Evolutionary conservation across 2,113 vertebrate genomes (phyloP).

Genomic region (Odocoileus virginianus): DNA sequence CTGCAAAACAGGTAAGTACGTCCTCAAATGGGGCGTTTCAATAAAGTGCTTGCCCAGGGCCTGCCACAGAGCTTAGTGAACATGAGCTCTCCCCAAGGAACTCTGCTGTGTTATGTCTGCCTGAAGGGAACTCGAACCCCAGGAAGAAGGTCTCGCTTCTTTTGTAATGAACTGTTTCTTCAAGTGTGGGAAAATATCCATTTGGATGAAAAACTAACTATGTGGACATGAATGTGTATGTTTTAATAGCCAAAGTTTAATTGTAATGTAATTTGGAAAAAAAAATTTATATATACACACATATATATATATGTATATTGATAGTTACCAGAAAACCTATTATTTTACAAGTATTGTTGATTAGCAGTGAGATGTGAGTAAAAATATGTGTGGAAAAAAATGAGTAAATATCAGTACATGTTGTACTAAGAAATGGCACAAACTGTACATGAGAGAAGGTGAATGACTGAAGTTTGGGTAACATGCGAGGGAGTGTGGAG

Average conservation of each 20-base stretch:
- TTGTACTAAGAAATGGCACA: not conserved
- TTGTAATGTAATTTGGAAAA: not conserved
- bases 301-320: not conserved
- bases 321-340: not conserved
- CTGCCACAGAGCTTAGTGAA: not conserved
- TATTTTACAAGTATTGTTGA: not conserved
- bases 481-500: not conserved
- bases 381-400: not conserved
- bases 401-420: not conserved
- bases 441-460: not conserved
- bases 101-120: not conserved
- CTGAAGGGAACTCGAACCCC: rapidly evolving
- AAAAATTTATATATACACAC: not conserved
- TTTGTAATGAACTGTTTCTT: not conserved
- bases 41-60: not conserved
- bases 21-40: not conserved
- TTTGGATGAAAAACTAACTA: not conserved
- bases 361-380: not conserved
- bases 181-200: not conserved
- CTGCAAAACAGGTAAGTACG: not conserved
- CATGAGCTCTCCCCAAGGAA: no score
- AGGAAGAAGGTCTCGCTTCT: not conserved
- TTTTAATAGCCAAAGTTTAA: not conserved
- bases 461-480: not conserved
- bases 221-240: not conserved